Conservation (phyloP, 1,140 invertebrate genomes). For the Agrypnia vestita region DNA sequence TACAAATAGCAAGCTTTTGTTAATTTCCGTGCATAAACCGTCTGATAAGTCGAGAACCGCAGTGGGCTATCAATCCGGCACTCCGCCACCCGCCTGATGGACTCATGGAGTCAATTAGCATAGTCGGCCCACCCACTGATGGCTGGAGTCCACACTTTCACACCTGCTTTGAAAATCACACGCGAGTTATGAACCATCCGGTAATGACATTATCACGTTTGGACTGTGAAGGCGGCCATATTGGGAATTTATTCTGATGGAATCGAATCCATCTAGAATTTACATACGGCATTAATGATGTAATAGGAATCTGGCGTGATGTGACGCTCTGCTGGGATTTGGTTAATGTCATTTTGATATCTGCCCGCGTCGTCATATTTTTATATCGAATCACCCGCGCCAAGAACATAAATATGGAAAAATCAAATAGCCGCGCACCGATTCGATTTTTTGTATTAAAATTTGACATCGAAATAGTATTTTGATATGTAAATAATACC, state of each 20-base stretch:
- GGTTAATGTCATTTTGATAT: conserved; percentile 39
- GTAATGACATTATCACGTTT: conserved; percentile 34
- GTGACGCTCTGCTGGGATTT: background rate
- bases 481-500: no score
- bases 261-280: conserved; percentile 31
- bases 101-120: conserved; percentile 15
- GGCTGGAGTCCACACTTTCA: conserved; percentile 16
- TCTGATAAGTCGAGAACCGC: conserved; percentile 24
- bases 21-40: background rate
- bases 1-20: no score
- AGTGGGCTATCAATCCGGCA: background rate
- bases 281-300: conserved; percentile 37
- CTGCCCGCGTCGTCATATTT: conserved; percentile 1
- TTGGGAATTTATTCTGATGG: conserved; percentile 30
- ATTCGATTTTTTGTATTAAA: no score
- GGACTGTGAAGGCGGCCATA: background rate
- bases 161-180: conserved; percentile 29
- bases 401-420: no score
- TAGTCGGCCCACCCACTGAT: conserved; percentile 5
- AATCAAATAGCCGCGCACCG: no score
- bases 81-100: background rate
- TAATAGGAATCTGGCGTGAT: conserved; percentile 13
- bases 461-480: no score
- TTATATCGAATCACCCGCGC: background rate
- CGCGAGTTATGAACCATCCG: conserved; percentile 16